These are phyloP conservation scores for Dascyllus trimaculatus DNA, from an alignment of 2,113 vertebrate species.

Conservation along the genomic window DNA sequence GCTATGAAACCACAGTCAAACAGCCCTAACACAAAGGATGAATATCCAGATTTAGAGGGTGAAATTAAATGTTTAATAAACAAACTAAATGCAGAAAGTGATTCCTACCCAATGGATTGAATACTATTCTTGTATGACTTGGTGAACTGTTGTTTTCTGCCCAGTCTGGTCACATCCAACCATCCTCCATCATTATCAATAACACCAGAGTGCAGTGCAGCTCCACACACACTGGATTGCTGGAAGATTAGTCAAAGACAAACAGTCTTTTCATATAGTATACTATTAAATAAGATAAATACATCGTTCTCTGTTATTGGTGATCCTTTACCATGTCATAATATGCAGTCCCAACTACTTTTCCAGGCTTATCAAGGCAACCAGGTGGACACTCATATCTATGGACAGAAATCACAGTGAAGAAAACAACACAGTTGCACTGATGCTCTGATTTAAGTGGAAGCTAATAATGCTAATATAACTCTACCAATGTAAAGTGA, in stretches of 20 bases:
- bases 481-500: background rate
- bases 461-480: background rate
- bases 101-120: constrained; percentile 90
- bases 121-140: constrained; percentile 94
- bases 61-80: background rate
- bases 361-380: constrained; percentile 90
- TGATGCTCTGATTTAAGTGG: background rate
- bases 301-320: background rate
- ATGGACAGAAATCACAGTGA: constrained; percentile 20
- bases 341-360: constrained; percentile 94
- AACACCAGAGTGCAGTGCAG: constrained; percentile 93
- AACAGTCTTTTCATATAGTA: background rate
- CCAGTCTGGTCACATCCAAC: constrained; percentile 95
- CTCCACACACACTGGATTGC: constrained; percentile 98
- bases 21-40: background rate
- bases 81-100: background rate
- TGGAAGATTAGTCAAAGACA: constrained; percentile 64
- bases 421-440: background rate
- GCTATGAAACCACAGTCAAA: background rate
- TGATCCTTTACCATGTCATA: constrained; percentile 93
- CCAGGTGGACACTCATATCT: constrained; percentile 98
- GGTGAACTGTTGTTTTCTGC: constrained; percentile 92
- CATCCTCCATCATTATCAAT: constrained; percentile 97
- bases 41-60: background rate
- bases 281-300: background rate